A percentile compares a stretch with the other conserved stretches of the same genome.
phyloP scores from a whole-genome alignment of 2,113 vertebrate species.

The Mixornis gularis region DNA sequence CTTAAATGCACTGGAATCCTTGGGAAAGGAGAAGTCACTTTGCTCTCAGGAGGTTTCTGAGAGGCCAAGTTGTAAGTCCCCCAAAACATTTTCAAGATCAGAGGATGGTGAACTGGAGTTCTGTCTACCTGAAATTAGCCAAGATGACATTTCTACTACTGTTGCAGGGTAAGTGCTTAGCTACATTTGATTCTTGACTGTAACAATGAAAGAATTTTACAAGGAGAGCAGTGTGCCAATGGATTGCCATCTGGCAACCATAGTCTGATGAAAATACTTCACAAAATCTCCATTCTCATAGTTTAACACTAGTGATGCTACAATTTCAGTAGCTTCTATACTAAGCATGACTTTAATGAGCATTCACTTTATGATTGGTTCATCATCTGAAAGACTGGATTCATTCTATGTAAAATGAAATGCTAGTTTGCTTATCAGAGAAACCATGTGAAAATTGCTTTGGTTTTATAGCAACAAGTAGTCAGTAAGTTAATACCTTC shows the following conservation, averaged over 20 bases:
- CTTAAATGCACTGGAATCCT: background rate
- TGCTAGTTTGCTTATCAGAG: background rate
- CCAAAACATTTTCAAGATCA: background rate
- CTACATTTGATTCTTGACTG: background rate
- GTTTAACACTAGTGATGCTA: background rate
- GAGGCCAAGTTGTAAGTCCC: background rate
- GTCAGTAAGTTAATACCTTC: background rate
- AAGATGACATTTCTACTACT: background rate
- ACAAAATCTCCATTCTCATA: background rate
- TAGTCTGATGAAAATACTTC: background rate
- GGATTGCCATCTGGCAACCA: background rate
- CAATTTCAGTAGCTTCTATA: background rate
- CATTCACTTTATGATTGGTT: background rate
- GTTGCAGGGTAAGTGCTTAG: slow-evolving; percentile 34
- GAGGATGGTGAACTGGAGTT: background rate
- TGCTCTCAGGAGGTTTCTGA: background rate
- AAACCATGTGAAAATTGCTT: background rate
- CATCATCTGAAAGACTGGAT: background rate
- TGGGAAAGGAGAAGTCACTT: slow-evolving; percentile 1
- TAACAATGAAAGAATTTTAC: background rate
- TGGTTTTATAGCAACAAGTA: background rate
- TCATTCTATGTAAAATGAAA: background rate
- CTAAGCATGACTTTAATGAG: background rate
- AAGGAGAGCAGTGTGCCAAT: background rate
- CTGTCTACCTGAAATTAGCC: background rate